Evolutionary conservation across 2,113 vertebrate genomes (phyloP), one percentile per base, ranked within the genome.

Genomic region (Rhineura floridana): DNA sequence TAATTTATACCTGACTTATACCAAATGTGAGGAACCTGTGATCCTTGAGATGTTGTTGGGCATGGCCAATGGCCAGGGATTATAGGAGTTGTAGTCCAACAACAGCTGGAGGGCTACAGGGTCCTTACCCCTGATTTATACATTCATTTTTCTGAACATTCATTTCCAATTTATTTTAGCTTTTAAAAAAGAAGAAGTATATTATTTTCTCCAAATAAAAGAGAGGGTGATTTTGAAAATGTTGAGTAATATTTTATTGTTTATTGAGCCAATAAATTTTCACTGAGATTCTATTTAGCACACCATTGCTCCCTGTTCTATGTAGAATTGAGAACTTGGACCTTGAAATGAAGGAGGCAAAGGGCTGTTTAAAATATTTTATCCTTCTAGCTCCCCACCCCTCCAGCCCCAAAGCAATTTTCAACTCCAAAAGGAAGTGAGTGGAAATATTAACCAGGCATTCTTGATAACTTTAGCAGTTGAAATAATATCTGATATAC

Each of bases 181-280:
- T 80, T 1, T 4, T 46, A 55, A 21, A 59, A 21, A 59, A 3
- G 1, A 21, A 19, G n/a, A 2, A 50, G 81, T 75, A 67, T 77
- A 36, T 82, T 87, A 63, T 28, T 87, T 52, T 65, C 73, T 81
- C 63, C 81, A 6, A 79, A 48, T 75, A 88, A 85, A 84, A 90
- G 28, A 42, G 52, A 65, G n/a, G 8, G 48, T 17, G 25, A 65
- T 82, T 91, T 87, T 89, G 81, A 85, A 91, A 87, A 4, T 0
- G 0, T 72, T 82, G 42, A 0, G 79, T 3, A 81, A 82, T 28
- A 78, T 81, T 39, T 19, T 48, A 46, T 62, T 42, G 23, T 85
- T 76, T 39, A 46, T 2, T 84, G 52, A 23, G 42, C 36, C 39
- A 39, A 17, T 77, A 77, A 4, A 4, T 78, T 83, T 85, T 52